A percentile compares a stretch with the other conserved stretches of the same genome.
Conservation (phyloP, 23 tunicate genomes). For the Styela clava region DNA sequence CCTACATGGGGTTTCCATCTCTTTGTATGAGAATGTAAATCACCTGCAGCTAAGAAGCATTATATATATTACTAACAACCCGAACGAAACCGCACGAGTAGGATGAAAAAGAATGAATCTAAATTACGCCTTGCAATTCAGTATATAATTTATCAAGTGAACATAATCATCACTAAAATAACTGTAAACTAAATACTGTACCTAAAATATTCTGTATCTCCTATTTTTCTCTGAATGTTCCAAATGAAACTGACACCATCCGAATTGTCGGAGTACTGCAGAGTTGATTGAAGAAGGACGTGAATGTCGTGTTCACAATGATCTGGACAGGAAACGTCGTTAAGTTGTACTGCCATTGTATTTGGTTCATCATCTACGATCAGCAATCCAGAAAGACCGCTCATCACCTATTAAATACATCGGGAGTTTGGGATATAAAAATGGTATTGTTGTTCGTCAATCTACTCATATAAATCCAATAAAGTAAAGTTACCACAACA, state of each 20-base stretch:
- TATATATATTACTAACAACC: too few relatives aligned
- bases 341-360: conserved; percentile 10
- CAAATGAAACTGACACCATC: background rate
- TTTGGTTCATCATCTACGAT: conserved; percentile 31
- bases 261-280: background rate
- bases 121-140: too few relatives aligned
- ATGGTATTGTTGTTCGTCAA: background rate
- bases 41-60: too few relatives aligned
- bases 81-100: too few relatives aligned
- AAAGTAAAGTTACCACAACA: too few relatives aligned
- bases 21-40: too few relatives aligned
- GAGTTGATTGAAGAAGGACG: background rate
- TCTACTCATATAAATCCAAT: background rate
- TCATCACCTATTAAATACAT: conserved; percentile 11
- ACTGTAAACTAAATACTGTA: too few relatives aligned
- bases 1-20: too few relatives aligned
- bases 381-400: conserved; percentile 37
- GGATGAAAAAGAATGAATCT: too few relatives aligned
- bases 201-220: too few relatives aligned
- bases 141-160: too few relatives aligned
- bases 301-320: conserved; percentile 42
- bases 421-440: background rate
- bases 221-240: background rate
- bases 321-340: conserved; percentile 39
- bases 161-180: too few relatives aligned